Evolutionary conservation across 1,140 invertebrate genomes (phyloP).

Genomic region (Popillia japonica): DNA sequence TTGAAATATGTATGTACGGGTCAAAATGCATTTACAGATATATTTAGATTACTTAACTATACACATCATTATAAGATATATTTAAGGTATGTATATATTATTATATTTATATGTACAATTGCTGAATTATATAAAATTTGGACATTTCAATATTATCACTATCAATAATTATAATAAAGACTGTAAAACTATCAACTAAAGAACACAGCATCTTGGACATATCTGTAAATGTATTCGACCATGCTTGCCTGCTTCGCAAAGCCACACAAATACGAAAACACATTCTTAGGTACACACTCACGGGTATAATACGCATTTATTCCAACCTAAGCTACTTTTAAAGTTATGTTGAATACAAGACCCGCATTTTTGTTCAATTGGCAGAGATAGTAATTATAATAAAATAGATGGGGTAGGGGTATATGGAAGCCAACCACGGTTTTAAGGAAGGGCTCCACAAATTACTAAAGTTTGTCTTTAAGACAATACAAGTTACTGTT

Average conservation of each 20-base stretch:
- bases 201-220: slow-evolving; percentile 45
- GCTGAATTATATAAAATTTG: slow-evolving; percentile 51
- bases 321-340: slow-evolving; percentile 40
- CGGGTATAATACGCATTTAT: slow-evolving; percentile 42
- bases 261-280: slow-evolving; percentile 39
- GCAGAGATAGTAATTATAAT: slow-evolving; percentile 52
- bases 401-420: slow-evolving; percentile 40
- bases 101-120: slow-evolving; percentile 49
- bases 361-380: slow-evolving; percentile 55
- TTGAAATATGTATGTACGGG: slow-evolving; percentile 47
- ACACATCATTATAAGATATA: slow-evolving; percentile 36
- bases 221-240: slow-evolving; percentile 44
- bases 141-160: too few species aligned
- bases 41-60: slow-evolving; percentile 36
- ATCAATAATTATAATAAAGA: slow-evolving; percentile 43
- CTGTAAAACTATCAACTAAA: slow-evolving; percentile 20
- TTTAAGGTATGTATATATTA: slow-evolving; percentile 43
- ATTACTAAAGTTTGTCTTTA: slow-evolving; percentile 44
- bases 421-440: slow-evolving; percentile 43
- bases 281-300: slow-evolving; percentile 32
- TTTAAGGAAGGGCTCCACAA: slow-evolving; percentile 41
- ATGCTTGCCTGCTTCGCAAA: slow-evolving; percentile 39
- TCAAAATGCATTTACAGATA: slow-evolving; percentile 44
- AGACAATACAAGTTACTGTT: slow-evolving; percentile 52
- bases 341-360: slow-evolving; percentile 44